Conservation (phyloP, 1,140 invertebrate species). For the Acromyrmex echinatior region DNA sequence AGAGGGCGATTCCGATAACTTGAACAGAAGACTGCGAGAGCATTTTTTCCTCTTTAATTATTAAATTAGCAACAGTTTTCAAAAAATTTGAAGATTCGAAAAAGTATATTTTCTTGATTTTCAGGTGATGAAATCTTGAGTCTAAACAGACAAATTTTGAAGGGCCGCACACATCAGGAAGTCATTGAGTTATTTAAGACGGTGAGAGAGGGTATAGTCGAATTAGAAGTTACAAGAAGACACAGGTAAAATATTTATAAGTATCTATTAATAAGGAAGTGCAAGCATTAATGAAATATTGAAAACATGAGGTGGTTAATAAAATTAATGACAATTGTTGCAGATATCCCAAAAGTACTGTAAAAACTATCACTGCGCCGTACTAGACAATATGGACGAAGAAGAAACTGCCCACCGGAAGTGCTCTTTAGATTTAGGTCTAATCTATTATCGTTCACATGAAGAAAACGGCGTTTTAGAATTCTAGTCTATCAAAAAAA, state of each 20-base stretch:
- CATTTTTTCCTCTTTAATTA: constrained; percentile 21
- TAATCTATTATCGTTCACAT: constrained; percentile 62
- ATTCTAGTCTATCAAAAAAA: constrained; percentile 83
- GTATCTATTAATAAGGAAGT: neutral
- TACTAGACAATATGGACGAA: constrained; percentile 77
- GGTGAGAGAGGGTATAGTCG: constrained; percentile 91
- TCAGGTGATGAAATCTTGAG: constrained; percentile 93
- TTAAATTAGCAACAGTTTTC: neutral
- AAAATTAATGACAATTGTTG: constrained; percentile 44
- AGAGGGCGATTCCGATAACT: neutral
- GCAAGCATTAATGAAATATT: neutral
- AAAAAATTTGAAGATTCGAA: neutral
- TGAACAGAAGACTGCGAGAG: neutral
- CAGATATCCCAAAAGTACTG: constrained; percentile 82
- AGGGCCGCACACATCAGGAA: constrained; percentile 92
- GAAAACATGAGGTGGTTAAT: neutral
- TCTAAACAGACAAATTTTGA: constrained; percentile 91
- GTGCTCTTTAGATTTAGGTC: constrained; percentile 79
- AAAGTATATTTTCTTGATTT: neutral
- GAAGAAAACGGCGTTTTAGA: constrained; percentile 77
- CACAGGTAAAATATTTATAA: constrained; percentile 79
- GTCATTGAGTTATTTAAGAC: constrained; percentile 93
- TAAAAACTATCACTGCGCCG: constrained; percentile 79
- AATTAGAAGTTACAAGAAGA: constrained; percentile 89
- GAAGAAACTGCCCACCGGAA: constrained; percentile 79